Evolutionary conservation across 1,140 invertebrate genomes (phyloP).

Genomic region (Bombus confusus): DNA sequence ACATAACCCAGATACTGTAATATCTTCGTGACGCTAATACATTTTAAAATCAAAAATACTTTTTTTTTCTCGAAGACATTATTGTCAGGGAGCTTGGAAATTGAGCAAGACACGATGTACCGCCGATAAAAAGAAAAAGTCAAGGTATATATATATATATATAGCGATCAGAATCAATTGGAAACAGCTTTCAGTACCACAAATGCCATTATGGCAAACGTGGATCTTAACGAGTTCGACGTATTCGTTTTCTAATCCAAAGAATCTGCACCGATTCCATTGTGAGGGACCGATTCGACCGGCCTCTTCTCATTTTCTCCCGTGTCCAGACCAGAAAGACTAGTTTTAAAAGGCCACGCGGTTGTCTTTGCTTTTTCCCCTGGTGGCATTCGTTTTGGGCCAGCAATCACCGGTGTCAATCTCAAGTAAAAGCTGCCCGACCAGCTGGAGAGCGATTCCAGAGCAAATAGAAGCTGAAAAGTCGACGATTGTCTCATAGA

Average conservation of each 20-base stretch:
- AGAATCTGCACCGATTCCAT: slow-evolving; percentile 10
- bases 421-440: slow-evolving; percentile 41
- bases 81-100: neutral
- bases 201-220: slow-evolving; percentile 6
- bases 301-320: slow-evolving; percentile 31
- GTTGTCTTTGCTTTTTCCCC: slow-evolving; percentile 25
- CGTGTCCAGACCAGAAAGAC: slow-evolving; percentile 18
- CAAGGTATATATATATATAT: neutral
- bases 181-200: neutral
- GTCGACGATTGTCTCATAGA: neutral
- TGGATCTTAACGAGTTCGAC: slow-evolving; percentile 14
- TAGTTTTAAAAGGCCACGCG: slow-evolving; percentile 33
- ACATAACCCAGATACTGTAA: too few species aligned
- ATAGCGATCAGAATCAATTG: neutral
- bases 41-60: neutral
- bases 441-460: neutral
- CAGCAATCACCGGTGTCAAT: slow-evolving; percentile 49
- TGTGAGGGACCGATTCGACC: slow-evolving; percentile 12
- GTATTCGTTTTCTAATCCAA: slow-evolving; percentile 46
- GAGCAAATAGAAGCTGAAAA: neutral
- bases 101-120: too few species aligned
- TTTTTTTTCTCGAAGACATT: neutral
- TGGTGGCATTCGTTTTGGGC: slow-evolving; percentile 39
- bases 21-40: too few species aligned
- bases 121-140: neutral